These are phyloP conservation scores for Acrossocheilus wenchowensis DNA, from an alignment of 2,797 vertebrate species.

Conservation along the genomic window DNA sequence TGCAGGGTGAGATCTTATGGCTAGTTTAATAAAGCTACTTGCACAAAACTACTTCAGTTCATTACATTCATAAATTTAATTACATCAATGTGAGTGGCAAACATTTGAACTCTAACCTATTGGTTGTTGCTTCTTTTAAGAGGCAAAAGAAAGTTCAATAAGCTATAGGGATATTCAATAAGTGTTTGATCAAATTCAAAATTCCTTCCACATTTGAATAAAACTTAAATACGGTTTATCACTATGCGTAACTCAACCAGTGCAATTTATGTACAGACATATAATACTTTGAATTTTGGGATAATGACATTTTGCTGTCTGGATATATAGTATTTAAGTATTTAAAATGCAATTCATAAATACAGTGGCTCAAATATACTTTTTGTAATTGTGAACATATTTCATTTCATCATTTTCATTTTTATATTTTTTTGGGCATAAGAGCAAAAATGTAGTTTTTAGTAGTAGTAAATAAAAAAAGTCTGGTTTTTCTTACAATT, in stretches of 20 bases:
- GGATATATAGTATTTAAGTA: background rate
- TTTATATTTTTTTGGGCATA: background rate
- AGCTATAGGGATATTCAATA: too few species aligned
- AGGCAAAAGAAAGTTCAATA: background rate
- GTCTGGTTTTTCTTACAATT: background rate
- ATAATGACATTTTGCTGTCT: too few species aligned
- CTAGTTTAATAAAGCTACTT: background rate
- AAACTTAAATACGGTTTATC: background rate
- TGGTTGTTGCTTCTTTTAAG: background rate
- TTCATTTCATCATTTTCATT: background rate
- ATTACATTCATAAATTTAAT: background rate
- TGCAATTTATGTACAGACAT: background rate
- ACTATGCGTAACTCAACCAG: background rate
- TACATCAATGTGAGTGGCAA: background rate
- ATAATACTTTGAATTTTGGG: background rate
- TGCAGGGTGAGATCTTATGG: background rate
- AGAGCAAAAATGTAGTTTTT: background rate
- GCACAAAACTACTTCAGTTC: background rate
- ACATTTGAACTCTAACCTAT: background rate
- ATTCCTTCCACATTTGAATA: too few species aligned
- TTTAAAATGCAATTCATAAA: background rate
- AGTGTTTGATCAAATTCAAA: too few species aligned
- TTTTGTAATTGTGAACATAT: background rate
- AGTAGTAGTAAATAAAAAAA: too few species aligned
- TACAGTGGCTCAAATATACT: background rate